phyloP scores from a whole-genome alignment of 2,797 vertebrate genomes.

The Brachyrhaphis roseni region DNA sequence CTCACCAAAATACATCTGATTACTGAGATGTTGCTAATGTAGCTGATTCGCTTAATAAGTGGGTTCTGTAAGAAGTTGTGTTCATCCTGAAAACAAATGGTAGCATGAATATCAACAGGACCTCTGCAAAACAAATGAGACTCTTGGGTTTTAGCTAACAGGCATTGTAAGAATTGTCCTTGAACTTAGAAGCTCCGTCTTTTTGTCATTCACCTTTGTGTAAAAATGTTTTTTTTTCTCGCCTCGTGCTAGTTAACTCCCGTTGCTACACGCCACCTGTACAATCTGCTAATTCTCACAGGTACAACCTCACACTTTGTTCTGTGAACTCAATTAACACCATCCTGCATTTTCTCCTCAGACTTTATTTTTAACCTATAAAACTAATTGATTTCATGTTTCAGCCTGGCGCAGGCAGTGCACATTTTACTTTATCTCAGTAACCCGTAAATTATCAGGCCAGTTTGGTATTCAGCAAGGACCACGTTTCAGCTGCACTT shows the following conservation, averaged over 20 bases:
- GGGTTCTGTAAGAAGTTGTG: not conserved
- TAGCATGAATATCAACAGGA: not conserved
- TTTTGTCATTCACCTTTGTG: slow-evolving; percentile 28
- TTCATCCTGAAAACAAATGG: not conserved
- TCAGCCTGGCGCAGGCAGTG: slow-evolving; percentile 44
- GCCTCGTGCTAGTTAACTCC: slow-evolving; percentile 62
- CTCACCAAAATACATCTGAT: slow-evolving; percentile 5
- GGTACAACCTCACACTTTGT: slow-evolving; percentile 79
- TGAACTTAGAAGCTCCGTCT: slow-evolving; percentile 12
- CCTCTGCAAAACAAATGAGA: not conserved
- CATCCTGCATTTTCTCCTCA: slow-evolving; percentile 64
- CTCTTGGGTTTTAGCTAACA: slow-evolving; percentile 3
- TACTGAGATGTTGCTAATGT: not conserved
- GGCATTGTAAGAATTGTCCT: not conserved
- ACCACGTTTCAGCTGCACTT: slow-evolving; percentile 31
- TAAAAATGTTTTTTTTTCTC: slow-evolving; percentile 46
- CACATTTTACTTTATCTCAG: slow-evolving; percentile 48
- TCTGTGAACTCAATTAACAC: slow-evolving; percentile 87
- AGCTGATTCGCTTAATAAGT: not conserved
- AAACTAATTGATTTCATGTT: slow-evolving; percentile 79
- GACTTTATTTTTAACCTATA: slow-evolving; percentile 81
- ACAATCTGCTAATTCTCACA: slow-evolving; percentile 79
- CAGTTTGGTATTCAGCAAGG: slow-evolving; percentile 40
- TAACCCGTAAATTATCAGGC: slow-evolving; percentile 52
- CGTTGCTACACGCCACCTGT: slow-evolving; percentile 51